A percentile compares a stretch with the other conserved stretches of the same genome.
These are phyloP conservation scores for Pterocles orientalis DNA, from an alignment of 2,113 vertebrate genomes.

Conservation along the genomic window DNA sequence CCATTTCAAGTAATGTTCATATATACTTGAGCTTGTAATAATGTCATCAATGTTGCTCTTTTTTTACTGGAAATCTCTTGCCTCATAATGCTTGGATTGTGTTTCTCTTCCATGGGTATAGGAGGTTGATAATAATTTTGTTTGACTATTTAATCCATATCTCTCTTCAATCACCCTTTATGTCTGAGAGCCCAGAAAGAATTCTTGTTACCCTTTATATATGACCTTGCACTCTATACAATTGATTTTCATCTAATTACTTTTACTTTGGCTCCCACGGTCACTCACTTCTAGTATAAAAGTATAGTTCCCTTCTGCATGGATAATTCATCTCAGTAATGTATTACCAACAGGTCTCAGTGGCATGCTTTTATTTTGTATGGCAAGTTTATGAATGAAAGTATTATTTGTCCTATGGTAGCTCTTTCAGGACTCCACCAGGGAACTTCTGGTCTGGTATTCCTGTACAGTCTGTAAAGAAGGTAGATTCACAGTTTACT, in stretches of 20 bases:
- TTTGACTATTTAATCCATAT: background rate
- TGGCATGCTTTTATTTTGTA: background rate
- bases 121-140: background rate
- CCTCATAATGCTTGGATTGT: background rate
- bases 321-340: background rate
- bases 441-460: background rate
- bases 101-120: background rate
- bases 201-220: background rate
- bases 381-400: background rate
- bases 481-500: background rate
- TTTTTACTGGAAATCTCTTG: background rate
- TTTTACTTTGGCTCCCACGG: background rate
- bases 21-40: background rate
- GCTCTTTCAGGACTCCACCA: background rate
- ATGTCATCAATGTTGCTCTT: background rate
- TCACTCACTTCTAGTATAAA: background rate
- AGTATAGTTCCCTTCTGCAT: background rate
- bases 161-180: background rate
- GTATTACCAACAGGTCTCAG: background rate
- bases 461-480: background rate
- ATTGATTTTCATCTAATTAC: conserved; percentile 3
- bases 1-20: background rate
- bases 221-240: background rate
- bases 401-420: background rate
- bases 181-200: background rate